Percentiles rank a stretch among this genome's conserved stretches.
Conservation (phyloP, 35 echinoderm and acorn worm species). For the Strongylocentrotus purpuratus region DNA sequence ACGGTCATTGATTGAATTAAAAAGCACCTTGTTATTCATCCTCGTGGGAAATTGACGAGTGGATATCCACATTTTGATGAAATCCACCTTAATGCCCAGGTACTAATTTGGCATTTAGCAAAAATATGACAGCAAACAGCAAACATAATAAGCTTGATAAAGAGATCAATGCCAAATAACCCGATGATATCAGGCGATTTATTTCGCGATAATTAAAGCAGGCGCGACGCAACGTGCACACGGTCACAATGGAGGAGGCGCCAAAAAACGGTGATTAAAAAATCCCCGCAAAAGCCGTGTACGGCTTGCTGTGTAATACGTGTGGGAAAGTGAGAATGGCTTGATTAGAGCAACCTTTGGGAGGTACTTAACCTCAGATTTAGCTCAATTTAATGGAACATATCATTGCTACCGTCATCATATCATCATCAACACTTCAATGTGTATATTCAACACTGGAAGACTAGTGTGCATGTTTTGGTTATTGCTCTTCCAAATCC, state of each 20-base stretch:
- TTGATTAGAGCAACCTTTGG: neutral
- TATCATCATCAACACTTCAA: neutral
- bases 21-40: neutral
- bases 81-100: neutral
- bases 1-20: conserved; percentile 18
- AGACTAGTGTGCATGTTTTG: no score
- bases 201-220: neutral
- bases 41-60: conserved; percentile 15
- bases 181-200: neutral
- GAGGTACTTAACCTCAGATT: neutral
- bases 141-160: neutral
- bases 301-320: neutral
- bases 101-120: conserved; percentile 18
- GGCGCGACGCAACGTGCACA: conserved; percentile 6
- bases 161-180: neutral
- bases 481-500: no score
- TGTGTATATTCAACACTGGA: no score
- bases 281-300: neutral
- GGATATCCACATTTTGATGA: neutral
- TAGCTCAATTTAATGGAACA: neutral
- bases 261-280: conserved; percentile 11
- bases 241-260: neutral
- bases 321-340: neutral
- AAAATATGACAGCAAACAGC: conserved; percentile 9
- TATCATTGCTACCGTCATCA: neutral